Evolutionary conservation across 2,888 invertebrate genomes (phyloP).

Genomic region (Clunio marinus): DNA sequence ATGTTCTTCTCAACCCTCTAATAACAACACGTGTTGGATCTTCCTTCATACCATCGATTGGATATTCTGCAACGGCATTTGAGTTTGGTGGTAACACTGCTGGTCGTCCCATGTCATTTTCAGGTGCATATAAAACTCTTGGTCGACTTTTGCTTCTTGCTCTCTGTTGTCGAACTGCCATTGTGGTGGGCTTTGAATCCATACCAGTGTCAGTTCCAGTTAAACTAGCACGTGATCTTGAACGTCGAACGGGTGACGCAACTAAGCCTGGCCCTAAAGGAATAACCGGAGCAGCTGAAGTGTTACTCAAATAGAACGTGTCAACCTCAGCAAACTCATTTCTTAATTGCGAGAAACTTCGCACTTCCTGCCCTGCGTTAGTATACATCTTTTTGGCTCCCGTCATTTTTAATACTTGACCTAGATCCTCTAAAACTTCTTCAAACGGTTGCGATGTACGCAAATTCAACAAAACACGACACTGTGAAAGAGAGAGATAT

Average conservation of each 20-base stretch:
- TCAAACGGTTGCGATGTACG: slow-evolving; percentile 91
- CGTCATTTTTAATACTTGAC: slow-evolving; percentile 87
- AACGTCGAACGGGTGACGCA: slow-evolving; percentile 61
- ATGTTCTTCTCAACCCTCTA: slow-evolving; percentile 74
- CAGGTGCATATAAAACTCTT: slow-evolving; percentile 76
- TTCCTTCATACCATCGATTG: slow-evolving; percentile 79
- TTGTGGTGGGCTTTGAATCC: slow-evolving; percentile 49
- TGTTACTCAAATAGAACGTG: slow-evolving; percentile 76
- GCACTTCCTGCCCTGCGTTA: slow-evolving; percentile 84
- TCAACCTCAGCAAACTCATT: slow-evolving; percentile 90
- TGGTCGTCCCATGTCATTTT: slow-evolving; percentile 73
- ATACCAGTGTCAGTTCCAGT: slow-evolving; percentile 51
- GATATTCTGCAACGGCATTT: slow-evolving; percentile 66
- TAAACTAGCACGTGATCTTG: slow-evolving; percentile 60
- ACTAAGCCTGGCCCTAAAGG: slow-evolving; percentile 46
- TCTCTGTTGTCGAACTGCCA: slow-evolving; percentile 58
- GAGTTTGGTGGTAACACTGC: slow-evolving; percentile 61
- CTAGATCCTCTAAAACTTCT: slow-evolving; percentile 88
- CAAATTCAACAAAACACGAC: slow-evolving; percentile 84
- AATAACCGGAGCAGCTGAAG: slow-evolving; percentile 48
- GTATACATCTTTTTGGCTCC: slow-evolving; percentile 90
- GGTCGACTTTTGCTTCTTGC: slow-evolving; percentile 82
- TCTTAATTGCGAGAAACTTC: slow-evolving; percentile 84
- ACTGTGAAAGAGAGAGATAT: no score
- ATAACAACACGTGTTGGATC: slow-evolving; percentile 81